Conservation (phyloP, 2,113 vertebrate genomes). For the Dicrurus megarhynchus region DNA sequence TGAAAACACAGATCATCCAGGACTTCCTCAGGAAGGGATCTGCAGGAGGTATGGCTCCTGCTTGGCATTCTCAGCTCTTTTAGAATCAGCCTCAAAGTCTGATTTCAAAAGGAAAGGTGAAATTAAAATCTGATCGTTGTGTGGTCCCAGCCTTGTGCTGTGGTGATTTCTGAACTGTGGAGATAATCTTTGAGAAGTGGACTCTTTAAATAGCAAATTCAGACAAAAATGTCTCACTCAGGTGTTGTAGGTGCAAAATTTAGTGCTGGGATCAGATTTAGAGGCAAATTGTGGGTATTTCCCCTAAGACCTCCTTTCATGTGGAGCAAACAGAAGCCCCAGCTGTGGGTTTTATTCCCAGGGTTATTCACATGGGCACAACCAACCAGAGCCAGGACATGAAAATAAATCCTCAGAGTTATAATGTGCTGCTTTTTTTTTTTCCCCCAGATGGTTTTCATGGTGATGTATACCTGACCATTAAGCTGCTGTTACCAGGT, state of each 20-base stretch:
- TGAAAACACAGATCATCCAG: conserved; percentile 94
- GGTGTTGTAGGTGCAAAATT: neutral
- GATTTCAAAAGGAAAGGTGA: neutral
- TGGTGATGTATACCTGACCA: conserved; percentile 91
- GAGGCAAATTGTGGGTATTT: neutral
- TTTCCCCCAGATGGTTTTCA: conserved; percentile 86
- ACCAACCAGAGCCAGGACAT: neutral
- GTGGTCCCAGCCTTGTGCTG: neutral
- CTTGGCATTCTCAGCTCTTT: neutral
- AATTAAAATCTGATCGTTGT: neutral
- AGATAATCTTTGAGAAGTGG: neutral
- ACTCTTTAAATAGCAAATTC: neutral
- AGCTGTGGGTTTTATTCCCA: neutral
- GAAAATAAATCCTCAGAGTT: neutral
- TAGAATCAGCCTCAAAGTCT: neutral
- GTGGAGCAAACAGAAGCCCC: neutral
- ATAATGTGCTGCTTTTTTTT: neutral
- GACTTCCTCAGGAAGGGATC: conserved; percentile 90
- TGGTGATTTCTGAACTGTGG: neutral
- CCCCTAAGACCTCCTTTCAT: neutral
- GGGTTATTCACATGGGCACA: neutral
- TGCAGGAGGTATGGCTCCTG: conserved; percentile 78
- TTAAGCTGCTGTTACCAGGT: conserved; percentile 93
- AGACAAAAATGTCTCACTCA: neutral
- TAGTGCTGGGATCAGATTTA: neutral